Conservation (phyloP, 2,797 vertebrate species). For the Lepilemur septentrionalis region DNA sequence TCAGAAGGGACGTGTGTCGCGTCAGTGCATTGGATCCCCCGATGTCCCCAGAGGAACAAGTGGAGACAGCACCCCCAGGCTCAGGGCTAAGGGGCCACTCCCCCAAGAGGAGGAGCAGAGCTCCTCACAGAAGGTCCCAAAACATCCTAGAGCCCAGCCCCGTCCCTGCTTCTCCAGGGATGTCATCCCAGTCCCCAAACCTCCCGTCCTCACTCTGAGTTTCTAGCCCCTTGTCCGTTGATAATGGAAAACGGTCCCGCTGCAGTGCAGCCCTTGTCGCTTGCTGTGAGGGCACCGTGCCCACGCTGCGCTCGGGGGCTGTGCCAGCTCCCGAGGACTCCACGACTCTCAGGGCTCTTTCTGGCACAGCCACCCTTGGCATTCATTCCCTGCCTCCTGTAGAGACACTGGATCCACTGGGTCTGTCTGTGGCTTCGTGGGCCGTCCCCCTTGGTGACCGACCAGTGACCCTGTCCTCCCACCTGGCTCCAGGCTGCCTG, state of each 20-base stretch:
- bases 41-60: neutral
- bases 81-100: neutral
- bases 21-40: neutral
- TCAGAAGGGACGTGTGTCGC: neutral
- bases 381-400: neutral
- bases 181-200: neutral
- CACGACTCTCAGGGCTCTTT: rapidly evolving
- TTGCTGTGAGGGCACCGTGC: neutral
- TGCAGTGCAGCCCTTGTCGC: rapidly evolving
- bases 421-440: neutral
- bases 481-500: too few relatives aligned
- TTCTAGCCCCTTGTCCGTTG: neutral
- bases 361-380: neutral
- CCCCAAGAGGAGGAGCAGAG: neutral
- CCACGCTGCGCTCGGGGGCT: rapidly evolving
- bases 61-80: neutral
- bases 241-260: neutral
- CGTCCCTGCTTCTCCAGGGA: neutral
- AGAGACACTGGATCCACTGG: neutral
- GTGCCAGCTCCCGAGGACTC: rapidly evolving
- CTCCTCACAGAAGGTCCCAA: neutral
- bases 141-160: neutral
- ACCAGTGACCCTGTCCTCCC: neutral
- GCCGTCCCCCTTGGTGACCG: neutral
- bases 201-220: neutral